A percentile compares a stretch with the other conserved stretches of the same genome.
Conservation (phyloP, 2,797 vertebrate genomes). For the Manis crassicaudata region DNA sequence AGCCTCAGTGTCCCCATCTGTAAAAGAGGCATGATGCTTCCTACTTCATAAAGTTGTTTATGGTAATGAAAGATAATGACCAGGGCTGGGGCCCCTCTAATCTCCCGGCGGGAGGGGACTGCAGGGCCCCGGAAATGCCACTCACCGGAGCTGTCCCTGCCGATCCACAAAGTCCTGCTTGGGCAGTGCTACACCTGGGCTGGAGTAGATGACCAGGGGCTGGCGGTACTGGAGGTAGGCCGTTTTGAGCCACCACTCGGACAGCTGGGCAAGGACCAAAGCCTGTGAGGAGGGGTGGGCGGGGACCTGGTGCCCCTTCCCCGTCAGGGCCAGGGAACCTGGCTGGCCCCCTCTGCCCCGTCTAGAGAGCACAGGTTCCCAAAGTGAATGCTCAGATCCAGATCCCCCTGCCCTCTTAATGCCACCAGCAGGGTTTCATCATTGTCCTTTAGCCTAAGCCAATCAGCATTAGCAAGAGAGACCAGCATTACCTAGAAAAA, state of each 20-base stretch:
- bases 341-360: neutral
- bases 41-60: neutral
- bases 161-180: constrained; percentile 95
- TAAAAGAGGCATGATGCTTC: neutral
- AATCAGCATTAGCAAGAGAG: neutral
- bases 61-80: neutral
- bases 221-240: constrained; percentile 97
- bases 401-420: neutral
- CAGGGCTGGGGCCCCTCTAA: neutral
- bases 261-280: constrained; percentile 87
- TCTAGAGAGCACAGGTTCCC: neutral
- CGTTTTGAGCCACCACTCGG: constrained; percentile 98
- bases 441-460: neutral
- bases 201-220: constrained; percentile 95
- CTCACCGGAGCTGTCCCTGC: constrained; percentile 97
- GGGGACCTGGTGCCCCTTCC: neutral
- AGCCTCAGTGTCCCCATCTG: constrained; percentile 40
- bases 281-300: neutral
- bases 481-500: neutral
- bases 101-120: neutral
- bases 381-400: neutral
- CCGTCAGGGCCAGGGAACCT: neutral
- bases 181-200: constrained; percentile 94
- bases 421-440: neutral
- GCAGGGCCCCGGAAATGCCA: neutral